Conservation (phyloP, 2,797 vertebrate species). For the Rhodeus uyekii region DNA sequence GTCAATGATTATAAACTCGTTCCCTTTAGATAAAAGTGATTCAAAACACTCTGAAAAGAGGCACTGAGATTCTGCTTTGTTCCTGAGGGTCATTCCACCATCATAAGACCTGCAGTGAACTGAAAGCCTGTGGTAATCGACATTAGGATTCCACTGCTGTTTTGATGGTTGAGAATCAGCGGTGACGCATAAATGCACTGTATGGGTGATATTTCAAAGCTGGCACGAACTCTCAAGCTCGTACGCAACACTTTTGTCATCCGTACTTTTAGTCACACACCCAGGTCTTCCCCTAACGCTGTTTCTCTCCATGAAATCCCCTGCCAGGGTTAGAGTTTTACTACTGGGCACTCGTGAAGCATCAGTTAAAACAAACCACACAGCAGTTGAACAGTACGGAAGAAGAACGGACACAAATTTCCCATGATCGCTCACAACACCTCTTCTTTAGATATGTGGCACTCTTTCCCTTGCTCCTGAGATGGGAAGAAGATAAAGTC, state of each 20-base stretch:
- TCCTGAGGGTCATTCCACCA: neutral
- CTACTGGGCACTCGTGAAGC: constrained; percentile 5
- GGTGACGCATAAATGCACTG: neutral
- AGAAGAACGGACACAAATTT: neutral
- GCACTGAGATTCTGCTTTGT: neutral
- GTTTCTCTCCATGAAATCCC: constrained; percentile 10
- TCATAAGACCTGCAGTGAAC: neutral
- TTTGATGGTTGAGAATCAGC: neutral
- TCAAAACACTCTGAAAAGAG: neutral
- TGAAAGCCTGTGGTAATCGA: neutral
- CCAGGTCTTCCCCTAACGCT: neutral
- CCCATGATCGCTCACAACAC: constrained; percentile 55
- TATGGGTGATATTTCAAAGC: neutral
- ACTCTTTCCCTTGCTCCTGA: constrained; percentile 80
- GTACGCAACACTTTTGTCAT: neutral
- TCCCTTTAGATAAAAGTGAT: neutral
- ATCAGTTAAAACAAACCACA: constrained; percentile 15
- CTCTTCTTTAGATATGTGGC: constrained; percentile 77
- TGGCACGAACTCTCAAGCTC: neutral
- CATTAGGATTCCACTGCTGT: neutral
- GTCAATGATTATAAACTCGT: neutral
- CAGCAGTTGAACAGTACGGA: neutral
- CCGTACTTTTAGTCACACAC: neutral
- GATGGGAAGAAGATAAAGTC: constrained; percentile 71
- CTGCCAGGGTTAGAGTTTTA: constrained; percentile 32